A percentile compares a stretch with the other conserved stretches of the same genome.
phyloP scores from a whole-genome alignment of 2,888 invertebrate genomes.

The Ectemnius lituratus region DNA sequence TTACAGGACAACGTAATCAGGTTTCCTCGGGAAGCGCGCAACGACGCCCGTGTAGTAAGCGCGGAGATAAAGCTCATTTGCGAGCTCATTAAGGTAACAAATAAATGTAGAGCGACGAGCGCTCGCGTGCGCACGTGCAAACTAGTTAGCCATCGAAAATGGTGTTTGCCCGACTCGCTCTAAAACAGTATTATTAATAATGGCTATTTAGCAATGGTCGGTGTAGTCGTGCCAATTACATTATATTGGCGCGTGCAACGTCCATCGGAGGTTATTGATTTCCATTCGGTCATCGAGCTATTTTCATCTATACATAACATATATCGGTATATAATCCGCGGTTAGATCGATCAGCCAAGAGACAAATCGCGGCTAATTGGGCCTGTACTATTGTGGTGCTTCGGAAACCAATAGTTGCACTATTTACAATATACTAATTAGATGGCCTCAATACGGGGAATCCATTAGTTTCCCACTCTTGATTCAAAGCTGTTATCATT shows the following conservation, averaged over 20 bases:
- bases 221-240: slow-evolving; percentile 25
- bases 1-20: not conserved
- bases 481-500: not conserved
- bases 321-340: slow-evolving; percentile 38
- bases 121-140: too few relatives aligned
- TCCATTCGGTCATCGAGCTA: slow-evolving; percentile 36
- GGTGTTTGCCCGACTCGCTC: not conserved
- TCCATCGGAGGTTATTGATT: slow-evolving; percentile 41
- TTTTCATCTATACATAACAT: slow-evolving; percentile 32
- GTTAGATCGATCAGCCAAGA: slow-evolving; percentile 31
- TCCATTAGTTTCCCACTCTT: not conserved
- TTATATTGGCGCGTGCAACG: slow-evolving; percentile 35
- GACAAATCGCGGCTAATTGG: slow-evolving; percentile 45
- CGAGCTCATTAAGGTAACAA: too few relatives aligned
- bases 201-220: not conserved
- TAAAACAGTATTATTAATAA: slow-evolving; percentile 10
- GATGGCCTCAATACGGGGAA: too few relatives aligned
- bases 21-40: too few relatives aligned
- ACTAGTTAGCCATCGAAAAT: not conserved
- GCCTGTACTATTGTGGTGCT: slow-evolving; percentile 27
- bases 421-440: not conserved
- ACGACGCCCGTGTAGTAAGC: too few relatives aligned
- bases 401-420: not conserved
- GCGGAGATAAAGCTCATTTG: too few relatives aligned
- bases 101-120: too few relatives aligned